Conservation (phyloP, 2,888 invertebrate genomes). For the Fragum sueziense region DNA sequence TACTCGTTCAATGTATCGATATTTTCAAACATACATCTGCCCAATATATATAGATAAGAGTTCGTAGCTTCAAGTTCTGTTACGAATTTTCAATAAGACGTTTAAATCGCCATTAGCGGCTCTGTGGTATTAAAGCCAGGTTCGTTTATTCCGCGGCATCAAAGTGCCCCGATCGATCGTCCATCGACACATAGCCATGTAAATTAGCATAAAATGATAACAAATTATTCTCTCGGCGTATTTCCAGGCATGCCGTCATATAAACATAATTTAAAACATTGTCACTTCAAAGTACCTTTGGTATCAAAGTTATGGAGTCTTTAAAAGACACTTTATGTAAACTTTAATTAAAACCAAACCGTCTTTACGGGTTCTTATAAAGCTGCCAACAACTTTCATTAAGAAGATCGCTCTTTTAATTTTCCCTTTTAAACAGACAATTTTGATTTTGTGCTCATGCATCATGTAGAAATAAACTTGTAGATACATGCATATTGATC, state of each 20-base stretch:
- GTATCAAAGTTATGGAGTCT: background rate
- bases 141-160: slow-evolving; percentile 30
- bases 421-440: too few species aligned
- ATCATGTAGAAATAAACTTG: too few species aligned
- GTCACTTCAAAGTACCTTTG: slow-evolving; percentile 15
- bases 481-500: too few species aligned
- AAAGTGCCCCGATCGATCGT: slow-evolving; percentile 45
- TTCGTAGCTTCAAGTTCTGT: too few species aligned
- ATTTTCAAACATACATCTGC: too few species aligned
- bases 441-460: too few species aligned
- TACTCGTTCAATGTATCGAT: too few species aligned
- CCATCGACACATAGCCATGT: slow-evolving; percentile 36
- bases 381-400: background rate
- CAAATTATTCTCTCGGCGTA: slow-evolving; percentile 48
- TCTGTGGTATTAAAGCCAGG: background rate
- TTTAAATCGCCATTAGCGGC: slow-evolving; percentile 31
- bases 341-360: slow-evolving; percentile 7
- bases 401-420: too few species aligned
- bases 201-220: slow-evolving; percentile 60
- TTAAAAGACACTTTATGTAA: slow-evolving; percentile 6
- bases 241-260: slow-evolving; percentile 26
- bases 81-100: slow-evolving; percentile 5
- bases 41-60: too few species aligned
- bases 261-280: slow-evolving; percentile 44
- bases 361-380: background rate